These are phyloP conservation scores for Plumapathes pennacea DNA, from an alignment of 92 coral and sea anemone species.

Conservation along the genomic window DNA sequence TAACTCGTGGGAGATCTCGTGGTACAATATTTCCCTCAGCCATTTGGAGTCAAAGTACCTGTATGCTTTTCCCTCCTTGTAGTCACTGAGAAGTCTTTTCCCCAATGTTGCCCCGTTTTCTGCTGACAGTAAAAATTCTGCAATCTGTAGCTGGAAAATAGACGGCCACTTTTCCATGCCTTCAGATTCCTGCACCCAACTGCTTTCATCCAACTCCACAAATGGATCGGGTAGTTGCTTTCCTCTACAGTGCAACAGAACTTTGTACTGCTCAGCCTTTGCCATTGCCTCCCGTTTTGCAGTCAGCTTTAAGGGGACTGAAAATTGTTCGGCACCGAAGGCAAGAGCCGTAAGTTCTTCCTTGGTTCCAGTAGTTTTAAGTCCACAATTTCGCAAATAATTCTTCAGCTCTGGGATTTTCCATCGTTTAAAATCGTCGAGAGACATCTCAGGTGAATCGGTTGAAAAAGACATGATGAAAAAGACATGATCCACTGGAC, in stretches of 20 bases:
- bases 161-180: constrained; percentile 51
- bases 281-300: constrained; percentile 23
- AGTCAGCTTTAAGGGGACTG: constrained; percentile 26
- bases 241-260: constrained; percentile 17
- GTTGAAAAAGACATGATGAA: too few relatives aligned
- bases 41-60: constrained; percentile 59
- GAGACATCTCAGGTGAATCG: constrained; percentile 15
- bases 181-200: constrained; percentile 23
- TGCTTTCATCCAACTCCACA: constrained; percentile 13
- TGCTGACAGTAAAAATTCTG: constrained; percentile 36
- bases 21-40: constrained; percentile 58
- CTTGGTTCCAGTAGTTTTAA: constrained; percentile 41
- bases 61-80: constrained; percentile 53
- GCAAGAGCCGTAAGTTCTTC: constrained; percentile 42
- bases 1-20: constrained; percentile 31
- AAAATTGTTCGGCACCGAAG: constrained; percentile 41
- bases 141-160: constrained; percentile 19
- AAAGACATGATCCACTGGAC: too few relatives aligned
- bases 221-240: constrained; percentile 41
- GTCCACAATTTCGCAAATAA: constrained; percentile 32
- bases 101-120: constrained; percentile 34
- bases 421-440: constrained; percentile 47
- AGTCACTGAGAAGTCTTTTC: constrained; percentile 54
- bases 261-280: constrained; percentile 17
- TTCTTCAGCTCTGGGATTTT: constrained; percentile 39